Conservation (phyloP, 35 echinoderm and acorn worm genomes). For the Diadema setosum region DNA sequence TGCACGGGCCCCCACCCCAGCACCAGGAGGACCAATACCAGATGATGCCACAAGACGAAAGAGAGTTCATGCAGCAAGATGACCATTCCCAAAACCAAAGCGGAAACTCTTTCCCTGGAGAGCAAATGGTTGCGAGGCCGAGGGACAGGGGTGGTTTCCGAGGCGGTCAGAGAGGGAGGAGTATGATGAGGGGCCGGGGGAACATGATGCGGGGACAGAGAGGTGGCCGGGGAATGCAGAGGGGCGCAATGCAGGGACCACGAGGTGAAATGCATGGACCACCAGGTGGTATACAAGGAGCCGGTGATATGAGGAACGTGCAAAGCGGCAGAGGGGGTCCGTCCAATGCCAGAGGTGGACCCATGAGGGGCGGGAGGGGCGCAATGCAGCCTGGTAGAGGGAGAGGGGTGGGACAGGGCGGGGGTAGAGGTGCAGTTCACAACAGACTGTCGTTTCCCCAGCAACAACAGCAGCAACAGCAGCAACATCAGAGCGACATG, state of each 20-base stretch:
- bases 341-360: too few relatives aligned
- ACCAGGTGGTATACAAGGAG: background rate
- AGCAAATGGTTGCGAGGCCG: background rate
- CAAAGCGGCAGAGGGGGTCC: background rate
- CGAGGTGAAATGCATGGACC: background rate
- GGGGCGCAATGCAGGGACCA: background rate
- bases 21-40: background rate
- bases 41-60: background rate
- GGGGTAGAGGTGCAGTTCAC: background rate
- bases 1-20: background rate
- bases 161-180: background rate
- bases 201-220: background rate
- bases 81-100: background rate
- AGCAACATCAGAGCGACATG: background rate
- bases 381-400: background rate
- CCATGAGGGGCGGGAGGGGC: background rate
- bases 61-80: background rate
- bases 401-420: background rate
- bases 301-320: background rate
- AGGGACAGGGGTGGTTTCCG: background rate
- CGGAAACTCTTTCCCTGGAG: background rate
- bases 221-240: background rate
- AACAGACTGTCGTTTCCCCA: background rate
- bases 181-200: background rate
- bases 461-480: background rate